These are phyloP conservation scores for Poeciliopsis gracilis DNA, from an alignment of 2,797 vertebrate species.

Conservation along the genomic window DNA sequence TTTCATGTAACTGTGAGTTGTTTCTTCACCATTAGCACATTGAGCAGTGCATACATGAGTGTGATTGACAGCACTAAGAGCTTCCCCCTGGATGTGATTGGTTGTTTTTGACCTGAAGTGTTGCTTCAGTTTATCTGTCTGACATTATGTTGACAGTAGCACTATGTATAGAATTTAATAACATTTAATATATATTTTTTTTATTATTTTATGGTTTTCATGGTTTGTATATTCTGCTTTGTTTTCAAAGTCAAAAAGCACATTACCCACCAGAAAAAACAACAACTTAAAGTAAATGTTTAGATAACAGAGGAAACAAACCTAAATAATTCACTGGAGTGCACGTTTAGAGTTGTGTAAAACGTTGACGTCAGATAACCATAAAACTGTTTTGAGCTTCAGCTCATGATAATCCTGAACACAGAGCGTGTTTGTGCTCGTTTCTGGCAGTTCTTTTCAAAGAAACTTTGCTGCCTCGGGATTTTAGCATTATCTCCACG, in stretches of 20 bases:
- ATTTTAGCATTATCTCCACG: constrained; percentile 13
- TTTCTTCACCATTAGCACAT: too few species aligned
- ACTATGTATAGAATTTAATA: too few species aligned
- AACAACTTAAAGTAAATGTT: not conserved
- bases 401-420: not conserved
- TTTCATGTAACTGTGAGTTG: too few species aligned
- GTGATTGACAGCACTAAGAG: too few species aligned
- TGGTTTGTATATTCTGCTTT: not conserved
- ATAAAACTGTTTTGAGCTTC: constrained; percentile 9
- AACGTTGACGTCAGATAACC: constrained; percentile 7
- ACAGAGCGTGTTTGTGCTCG: constrained; percentile 50
- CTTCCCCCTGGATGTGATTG: too few species aligned
- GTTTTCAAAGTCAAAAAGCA: not conserved
- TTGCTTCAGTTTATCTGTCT: too few species aligned
- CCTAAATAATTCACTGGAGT: not conserved
- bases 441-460: constrained; percentile 5
- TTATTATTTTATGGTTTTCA: not conserved
- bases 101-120: too few species aligned
- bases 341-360: not conserved
- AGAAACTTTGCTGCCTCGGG: constrained; percentile 9
- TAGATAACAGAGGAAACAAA: not conserved
- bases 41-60: too few species aligned
- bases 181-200: too few species aligned
- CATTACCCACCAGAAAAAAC: not conserved
- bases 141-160: too few species aligned